Conservation (phyloP, 2,113 vertebrate genomes). For the Dipodomys spectabilis region DNA sequence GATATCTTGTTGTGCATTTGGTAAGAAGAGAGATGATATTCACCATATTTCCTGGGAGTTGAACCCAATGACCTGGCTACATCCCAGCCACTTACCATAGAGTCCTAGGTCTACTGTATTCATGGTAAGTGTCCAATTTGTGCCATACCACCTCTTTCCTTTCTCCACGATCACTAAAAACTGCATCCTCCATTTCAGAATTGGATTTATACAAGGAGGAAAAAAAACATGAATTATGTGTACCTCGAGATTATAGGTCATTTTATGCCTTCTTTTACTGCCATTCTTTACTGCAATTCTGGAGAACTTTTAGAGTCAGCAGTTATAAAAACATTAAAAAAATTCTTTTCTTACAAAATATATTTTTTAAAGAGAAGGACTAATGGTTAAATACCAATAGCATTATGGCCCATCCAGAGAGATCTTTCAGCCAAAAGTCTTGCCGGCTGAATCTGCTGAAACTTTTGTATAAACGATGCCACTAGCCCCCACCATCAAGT, state of each 20-base stretch:
- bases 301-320: neutral
- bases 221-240: neutral
- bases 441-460: slow-evolving; percentile 41
- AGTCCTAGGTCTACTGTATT: rapidly evolving
- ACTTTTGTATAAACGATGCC: slow-evolving; percentile 8
- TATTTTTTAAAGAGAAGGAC: neutral
- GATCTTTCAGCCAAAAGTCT: neutral
- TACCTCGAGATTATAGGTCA: neutral
- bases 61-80: too few relatives aligned
- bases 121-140: neutral
- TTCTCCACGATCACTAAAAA: neutral
- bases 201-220: neutral
- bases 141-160: neutral
- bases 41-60: neutral
- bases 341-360: neutral
- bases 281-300: slow-evolving; percentile 23
- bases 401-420: slow-evolving; percentile 30
- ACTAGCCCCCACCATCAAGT: neutral
- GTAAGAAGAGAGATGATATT: neutral
- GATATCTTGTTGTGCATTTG: neutral
- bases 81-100: neutral
- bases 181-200: neutral
- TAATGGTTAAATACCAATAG: slow-evolving; percentile 39
- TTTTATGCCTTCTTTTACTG: slow-evolving; percentile 18
- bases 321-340: neutral